Evolutionary conservation across 1,140 invertebrate genomes (phyloP).

Genomic region (Bombus sibiricus): DNA sequence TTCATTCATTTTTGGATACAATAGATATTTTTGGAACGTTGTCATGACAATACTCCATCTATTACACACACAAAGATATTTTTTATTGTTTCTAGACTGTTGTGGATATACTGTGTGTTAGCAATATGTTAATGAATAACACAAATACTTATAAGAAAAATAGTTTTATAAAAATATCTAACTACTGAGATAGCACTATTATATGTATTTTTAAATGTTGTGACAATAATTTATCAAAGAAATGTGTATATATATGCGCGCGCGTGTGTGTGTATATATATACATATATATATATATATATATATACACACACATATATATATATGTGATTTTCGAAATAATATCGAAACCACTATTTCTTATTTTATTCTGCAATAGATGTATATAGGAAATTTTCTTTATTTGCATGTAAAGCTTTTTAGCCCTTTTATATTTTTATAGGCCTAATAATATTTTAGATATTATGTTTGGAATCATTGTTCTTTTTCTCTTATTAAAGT

Average conservation of each 20-base stretch:
- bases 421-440: conserved; percentile 4
- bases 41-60: background rate
- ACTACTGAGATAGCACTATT: background rate
- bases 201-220: background rate
- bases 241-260: conserved; percentile 19
- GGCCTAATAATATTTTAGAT: conserved; percentile 18
- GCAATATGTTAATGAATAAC: background rate
- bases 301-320: conserved; percentile 45
- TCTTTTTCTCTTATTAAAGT: background rate
- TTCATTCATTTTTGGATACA: background rate
- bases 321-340: conserved; percentile 62
- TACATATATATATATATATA: conserved; percentile 37
- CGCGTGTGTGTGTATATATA: background rate
- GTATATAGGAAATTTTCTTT: conserved; percentile 4
- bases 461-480: background rate
- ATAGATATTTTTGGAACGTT: background rate
- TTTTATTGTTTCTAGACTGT: conserved; percentile 1
- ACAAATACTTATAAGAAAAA: conserved; percentile 32
- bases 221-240: background rate
- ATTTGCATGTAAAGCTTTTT: conserved; percentile 56
- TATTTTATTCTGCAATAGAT: conserved; percentile 46
- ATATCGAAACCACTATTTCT: conserved; percentile 44
- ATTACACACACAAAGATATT: background rate
- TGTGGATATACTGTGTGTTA: background rate
- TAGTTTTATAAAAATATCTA: conserved; percentile 18